Conservation (phyloP, 2,797 vertebrate genomes). For the Pipistrellus pipistrellus region DNA sequence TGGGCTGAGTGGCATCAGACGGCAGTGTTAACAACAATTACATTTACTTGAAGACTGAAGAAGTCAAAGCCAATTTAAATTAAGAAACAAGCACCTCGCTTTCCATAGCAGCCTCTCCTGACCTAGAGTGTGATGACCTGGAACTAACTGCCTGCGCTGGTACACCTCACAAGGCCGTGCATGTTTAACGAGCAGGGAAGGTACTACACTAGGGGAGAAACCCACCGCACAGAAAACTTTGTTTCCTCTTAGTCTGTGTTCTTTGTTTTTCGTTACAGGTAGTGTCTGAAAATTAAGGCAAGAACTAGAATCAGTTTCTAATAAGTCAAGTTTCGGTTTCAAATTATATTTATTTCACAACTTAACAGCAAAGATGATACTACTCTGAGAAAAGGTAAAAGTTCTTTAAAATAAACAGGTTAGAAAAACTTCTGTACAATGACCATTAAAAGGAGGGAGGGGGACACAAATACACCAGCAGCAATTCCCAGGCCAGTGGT, state of each 20-base stretch:
- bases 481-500: neutral
- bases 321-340: neutral
- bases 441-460: neutral
- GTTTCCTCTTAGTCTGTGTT: slow-evolving; percentile 86
- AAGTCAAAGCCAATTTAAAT: slow-evolving; percentile 24
- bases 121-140: neutral
- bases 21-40: slow-evolving; percentile 1
- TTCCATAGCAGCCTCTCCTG: slow-evolving; percentile 10
- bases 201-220: slow-evolving; percentile 72
- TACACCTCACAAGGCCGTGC: neutral
- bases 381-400: neutral
- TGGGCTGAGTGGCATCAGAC: neutral
- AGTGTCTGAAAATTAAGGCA: slow-evolving; percentile 87
- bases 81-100: neutral
- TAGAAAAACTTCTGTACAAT: neutral
- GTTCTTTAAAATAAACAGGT: slow-evolving; percentile 17
- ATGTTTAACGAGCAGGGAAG: neutral
- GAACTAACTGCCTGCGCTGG: neutral
- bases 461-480: neutral
- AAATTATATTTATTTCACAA: slow-evolving; percentile 49
- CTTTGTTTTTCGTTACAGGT: slow-evolving; percentile 85
- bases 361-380: neutral
- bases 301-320: slow-evolving; percentile 79
- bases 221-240: slow-evolving; percentile 84
- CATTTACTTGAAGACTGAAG: neutral